Conservation (phyloP, 1,140 invertebrate species). For the Chymomyza costata region DNA sequence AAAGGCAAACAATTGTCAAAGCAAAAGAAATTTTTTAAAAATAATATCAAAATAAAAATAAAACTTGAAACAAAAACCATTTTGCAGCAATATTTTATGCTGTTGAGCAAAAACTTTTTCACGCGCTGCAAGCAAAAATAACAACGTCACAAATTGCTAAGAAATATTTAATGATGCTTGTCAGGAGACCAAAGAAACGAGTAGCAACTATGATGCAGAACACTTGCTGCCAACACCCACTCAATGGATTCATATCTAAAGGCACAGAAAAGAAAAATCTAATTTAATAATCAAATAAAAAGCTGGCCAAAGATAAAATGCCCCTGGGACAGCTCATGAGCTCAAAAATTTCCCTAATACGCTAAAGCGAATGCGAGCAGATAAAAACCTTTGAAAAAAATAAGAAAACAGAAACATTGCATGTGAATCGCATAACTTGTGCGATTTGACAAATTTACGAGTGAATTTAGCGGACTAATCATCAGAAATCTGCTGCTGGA, state of each 20-base stretch:
- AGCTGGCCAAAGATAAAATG: conserved; percentile 39
- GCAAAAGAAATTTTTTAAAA: conserved; percentile 28
- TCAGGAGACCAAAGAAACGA: conserved; percentile 5
- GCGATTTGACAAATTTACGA: conserved; percentile 72
- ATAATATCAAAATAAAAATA: conserved; percentile 10
- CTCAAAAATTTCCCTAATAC: not conserved
- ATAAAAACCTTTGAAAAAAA: conserved; percentile 26
- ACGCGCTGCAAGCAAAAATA: conserved; percentile 64
- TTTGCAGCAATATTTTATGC: conserved; percentile 63
- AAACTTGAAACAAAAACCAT: conserved; percentile 42
- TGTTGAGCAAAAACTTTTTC: conserved; percentile 55
- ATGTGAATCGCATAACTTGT: conserved; percentile 43
- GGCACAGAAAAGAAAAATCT: conserved; percentile 29
- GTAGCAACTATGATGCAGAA: too few relatives aligned
- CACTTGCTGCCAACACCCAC: too few relatives aligned
- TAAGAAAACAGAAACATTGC: not conserved
- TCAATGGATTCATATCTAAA: too few relatives aligned
- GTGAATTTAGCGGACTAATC: conserved; percentile 66
- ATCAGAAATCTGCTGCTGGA: conserved; percentile 41
- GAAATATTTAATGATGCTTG: conserved; percentile 59
- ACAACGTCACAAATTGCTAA: conserved; percentile 46
- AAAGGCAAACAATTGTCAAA: conserved; percentile 55
- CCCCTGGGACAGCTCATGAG: too few relatives aligned
- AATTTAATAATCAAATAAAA: conserved; percentile 71
- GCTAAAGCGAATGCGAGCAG: conserved; percentile 30